Conservation (phyloP, 2,113 vertebrate genomes). For the Sinocyclocheilus anophthalmus region DNA sequence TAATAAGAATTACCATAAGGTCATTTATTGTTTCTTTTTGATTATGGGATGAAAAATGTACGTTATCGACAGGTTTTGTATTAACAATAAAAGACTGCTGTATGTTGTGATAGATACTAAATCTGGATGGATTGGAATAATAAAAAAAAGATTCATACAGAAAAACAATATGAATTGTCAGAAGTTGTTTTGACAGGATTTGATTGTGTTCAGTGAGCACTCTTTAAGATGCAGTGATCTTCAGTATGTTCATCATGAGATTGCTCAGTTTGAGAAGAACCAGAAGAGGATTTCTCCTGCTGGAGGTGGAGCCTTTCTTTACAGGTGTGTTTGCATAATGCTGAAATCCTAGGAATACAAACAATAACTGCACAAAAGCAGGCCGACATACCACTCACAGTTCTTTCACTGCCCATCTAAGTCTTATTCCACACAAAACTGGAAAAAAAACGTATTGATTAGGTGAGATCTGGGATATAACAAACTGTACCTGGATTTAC, state of each 20-base stretch:
- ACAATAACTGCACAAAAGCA: not conserved
- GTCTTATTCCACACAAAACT: not conserved
- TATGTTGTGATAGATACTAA: too few species aligned
- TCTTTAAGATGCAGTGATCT: not conserved
- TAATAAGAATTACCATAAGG: too few species aligned
- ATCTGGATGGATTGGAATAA: not conserved
- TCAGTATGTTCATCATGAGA: slow-evolving; percentile 81
- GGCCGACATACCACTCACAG: not conserved
- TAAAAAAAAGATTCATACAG: not conserved
- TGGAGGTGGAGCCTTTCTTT: slow-evolving; percentile 44
- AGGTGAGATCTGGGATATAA: not conserved
- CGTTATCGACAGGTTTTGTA: too few species aligned
- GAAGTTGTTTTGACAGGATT: not conserved
- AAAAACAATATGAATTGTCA: not conserved
- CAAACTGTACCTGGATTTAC: slow-evolving; percentile 4
- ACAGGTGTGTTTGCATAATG: slow-evolving; percentile 59
- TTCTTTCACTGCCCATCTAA: not conserved
- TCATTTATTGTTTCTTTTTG: too few species aligned
- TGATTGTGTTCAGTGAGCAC: not conserved
- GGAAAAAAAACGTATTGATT: not conserved
- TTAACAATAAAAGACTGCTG: too few species aligned
- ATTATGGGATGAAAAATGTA: too few species aligned
- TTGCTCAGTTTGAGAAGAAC: slow-evolving; percentile 84
- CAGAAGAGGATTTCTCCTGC: slow-evolving; percentile 65
- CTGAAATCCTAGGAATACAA: not conserved